Base-by-base conservation (phyloP, 2,113 vertebrate species). In the Galbula dea region DNA sequence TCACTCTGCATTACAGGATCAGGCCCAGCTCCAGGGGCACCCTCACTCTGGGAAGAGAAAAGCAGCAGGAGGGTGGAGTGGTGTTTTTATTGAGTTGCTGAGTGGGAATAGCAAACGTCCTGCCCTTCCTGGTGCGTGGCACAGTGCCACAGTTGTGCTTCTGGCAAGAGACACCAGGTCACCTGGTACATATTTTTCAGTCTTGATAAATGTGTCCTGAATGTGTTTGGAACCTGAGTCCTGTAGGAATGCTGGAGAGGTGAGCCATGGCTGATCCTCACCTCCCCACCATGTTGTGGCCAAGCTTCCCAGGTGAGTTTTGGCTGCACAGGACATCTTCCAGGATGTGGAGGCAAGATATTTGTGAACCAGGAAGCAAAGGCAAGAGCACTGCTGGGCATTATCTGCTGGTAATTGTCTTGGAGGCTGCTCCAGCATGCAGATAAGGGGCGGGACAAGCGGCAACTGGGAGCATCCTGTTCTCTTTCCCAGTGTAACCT, bases 141-240 rank as follows among this genome's bases (percentile, higher is more conserved):
- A 0, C 24, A 16, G 79, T 2, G 2, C 52, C 0, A 0, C 4
- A 0, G 19, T 37, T 67, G 73, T 85, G 61, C 61, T 89, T 3
- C 0, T 0, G 0, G 65, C 19, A 12, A 57, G 94, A 86, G 84
- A 69, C 3, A 5, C 84, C 0, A 0, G 30, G 34, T 85, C 84
- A 68, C 89, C 71, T 89, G 58, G 45, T 87, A 49, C 71, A n/a
- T 93, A 73, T 68, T 87, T 96, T 30, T 39, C 49, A 19, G 58
- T 23, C 30, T 73, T 45, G 61, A 61, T 91, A 89, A 91, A 43
- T 3, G 5, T 51, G 65, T 82, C 81, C 73, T 55, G 80, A 63
- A 30, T 1, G 1, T 9, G 18, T 41, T 76, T 2, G 11, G 37
- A 46, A 37, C 55, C n/a, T 20, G 19, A 6, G 26, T 46, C 46